phyloP scores from a whole-genome alignment of 1,140 invertebrate genomes.

The Ceratosolen solmsi region DNA sequence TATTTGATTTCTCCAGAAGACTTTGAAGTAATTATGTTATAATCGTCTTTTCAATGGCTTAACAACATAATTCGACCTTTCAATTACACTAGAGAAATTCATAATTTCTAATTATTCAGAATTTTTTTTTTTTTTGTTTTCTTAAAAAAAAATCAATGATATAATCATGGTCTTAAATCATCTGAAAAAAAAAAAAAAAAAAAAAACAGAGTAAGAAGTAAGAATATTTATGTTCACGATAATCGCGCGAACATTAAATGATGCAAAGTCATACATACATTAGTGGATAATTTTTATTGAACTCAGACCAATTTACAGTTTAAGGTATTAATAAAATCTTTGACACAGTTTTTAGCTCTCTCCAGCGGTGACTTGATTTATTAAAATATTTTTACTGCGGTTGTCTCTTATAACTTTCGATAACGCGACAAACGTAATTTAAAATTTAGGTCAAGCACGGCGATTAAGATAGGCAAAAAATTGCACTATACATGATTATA shows the following conservation, averaged over 20 bases:
- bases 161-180: too few species aligned
- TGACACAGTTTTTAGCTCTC: conserved; percentile 27
- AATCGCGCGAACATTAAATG: not conserved
- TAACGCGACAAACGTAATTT: conserved; percentile 43
- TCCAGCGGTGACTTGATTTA: conserved; percentile 20
- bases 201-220: too few species aligned
- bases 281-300: conserved; percentile 1
- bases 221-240: not conserved
- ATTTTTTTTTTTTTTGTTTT: too few species aligned
- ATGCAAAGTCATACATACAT: not conserved
- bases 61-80: too few species aligned
- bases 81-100: too few species aligned
- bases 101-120: too few species aligned
- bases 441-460: conserved; percentile 46
- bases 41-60: too few species aligned
- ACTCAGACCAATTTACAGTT: conserved; percentile 3
- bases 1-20: too few species aligned
- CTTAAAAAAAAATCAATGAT: too few species aligned
- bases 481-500: conserved; percentile 13
- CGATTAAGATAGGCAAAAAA: conserved; percentile 50
- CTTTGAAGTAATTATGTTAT: too few species aligned
- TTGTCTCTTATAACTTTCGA: conserved; percentile 43
- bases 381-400: conserved; percentile 42
- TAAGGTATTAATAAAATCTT: conserved; percentile 44
- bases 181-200: too few species aligned